phyloP scores from a whole-genome alignment of 1,140 invertebrate species.

The Drosophila micromelanica region DNA sequence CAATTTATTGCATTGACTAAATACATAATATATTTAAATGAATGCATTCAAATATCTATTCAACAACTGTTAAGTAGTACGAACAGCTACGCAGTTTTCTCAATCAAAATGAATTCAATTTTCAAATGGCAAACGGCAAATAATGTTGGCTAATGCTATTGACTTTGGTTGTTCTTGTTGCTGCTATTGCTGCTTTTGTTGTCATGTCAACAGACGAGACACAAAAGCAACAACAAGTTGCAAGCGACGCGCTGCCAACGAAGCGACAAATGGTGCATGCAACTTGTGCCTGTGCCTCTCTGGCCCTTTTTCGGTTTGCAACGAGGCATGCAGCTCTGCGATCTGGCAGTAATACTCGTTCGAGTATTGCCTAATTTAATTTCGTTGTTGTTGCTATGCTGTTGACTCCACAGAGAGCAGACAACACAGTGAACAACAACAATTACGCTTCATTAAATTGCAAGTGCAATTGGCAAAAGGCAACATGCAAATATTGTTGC shows the following conservation, averaged over 20 bases:
- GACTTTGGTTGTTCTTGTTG: constrained; percentile 19
- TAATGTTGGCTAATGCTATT: constrained; percentile 42
- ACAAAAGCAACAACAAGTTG: constrained; percentile 25
- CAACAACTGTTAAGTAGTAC: constrained; percentile 25
- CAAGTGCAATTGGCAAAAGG: constrained; percentile 71
- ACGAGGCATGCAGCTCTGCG: neutral
- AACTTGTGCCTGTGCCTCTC: constrained; percentile 16
- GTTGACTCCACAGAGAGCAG: constrained; percentile 31
- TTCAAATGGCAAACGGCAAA: constrained; percentile 48
- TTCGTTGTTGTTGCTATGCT: constrained; percentile 36
- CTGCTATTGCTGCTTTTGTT: constrained; percentile 22
- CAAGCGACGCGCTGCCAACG: constrained; percentile 33
- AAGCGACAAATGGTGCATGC: constrained; percentile 49
- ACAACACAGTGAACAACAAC: constrained; percentile 52
- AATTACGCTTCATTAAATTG: constrained; percentile 80
- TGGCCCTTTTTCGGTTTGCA: neutral
- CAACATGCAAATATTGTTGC: constrained; percentile 50
- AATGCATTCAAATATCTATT: constrained; percentile 2
- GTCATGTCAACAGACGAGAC: constrained; percentile 44
- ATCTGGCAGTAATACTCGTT: constrained; percentile 11
- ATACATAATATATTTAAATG: constrained; percentile 3
- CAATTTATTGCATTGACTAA: constrained; percentile 3
- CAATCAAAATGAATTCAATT: constrained; percentile 54
- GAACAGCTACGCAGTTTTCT: constrained; percentile 26
- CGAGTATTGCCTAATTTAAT: constrained; percentile 58